Evolutionary conservation across 2,797 vertebrate genomes (phyloP), one percentile per base, ranked within the genome.

Genomic region (Dipus sagitta): DNA sequence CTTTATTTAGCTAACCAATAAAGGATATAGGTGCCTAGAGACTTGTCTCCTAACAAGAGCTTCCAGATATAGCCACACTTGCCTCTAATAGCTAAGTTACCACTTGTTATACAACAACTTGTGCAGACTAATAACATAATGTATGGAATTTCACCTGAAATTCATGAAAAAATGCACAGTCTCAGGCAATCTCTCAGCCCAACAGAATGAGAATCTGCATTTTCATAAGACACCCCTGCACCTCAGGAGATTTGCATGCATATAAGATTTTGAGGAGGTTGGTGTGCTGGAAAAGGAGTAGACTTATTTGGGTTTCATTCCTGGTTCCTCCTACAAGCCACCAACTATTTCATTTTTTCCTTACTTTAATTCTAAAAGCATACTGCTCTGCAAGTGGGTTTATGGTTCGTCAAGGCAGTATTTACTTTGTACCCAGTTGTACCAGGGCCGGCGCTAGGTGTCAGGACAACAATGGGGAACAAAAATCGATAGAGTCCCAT

Each of bases 401-500:
- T 47, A 47, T 12, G 86, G 72, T 62, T 58, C 60, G 74, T 85
- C 54, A 11, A 17, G 64, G 28, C 42, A 79, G 10, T 8, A 81
- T 32, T 70, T 71, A 87, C 24, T 85, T 89, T 77, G 52, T 42
- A 72, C 52, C 13, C 32, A 74, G 9, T 30, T 38, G 74, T 83
- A 34, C 81, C 58, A 78, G 74, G 9, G 4, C 79, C 38, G 52
- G 26, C 14, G 54, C 28, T 52, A 77, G 82, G 23, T 86, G 47
- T 54, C 79, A 65, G 68, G 83, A 52, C n/a, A 58, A 91, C 15
- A 75, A 67, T 4, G 23, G 38, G 86, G 74, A 91, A 65, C 21
- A 82, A 91, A 92, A 85, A 80, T 52, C 26, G 4, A 94, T 78
- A 68, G 6, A 54, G 52, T 74, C 52, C 67, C 67, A 65, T 82